These are phyloP conservation scores for Amorpha juglandis DNA, from an alignment of 2,888 invertebrate species.

Conservation along the genomic window DNA sequence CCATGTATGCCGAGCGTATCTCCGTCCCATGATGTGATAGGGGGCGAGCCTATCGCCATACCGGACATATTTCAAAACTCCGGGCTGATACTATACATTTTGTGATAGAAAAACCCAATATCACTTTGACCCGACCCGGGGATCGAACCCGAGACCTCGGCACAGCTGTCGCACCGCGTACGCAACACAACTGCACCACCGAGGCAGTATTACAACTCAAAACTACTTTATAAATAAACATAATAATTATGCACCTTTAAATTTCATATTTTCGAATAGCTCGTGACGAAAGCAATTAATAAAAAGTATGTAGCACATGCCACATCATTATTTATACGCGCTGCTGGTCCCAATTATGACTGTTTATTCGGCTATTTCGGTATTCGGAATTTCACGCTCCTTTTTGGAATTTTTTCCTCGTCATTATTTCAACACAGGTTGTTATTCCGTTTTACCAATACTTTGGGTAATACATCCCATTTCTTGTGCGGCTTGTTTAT, in stretches of 20 bases:
- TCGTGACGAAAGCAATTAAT: slow-evolving; percentile 7
- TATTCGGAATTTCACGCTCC: slow-evolving; percentile 33
- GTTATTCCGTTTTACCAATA: slow-evolving; percentile 30
- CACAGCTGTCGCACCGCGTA: too few species aligned
- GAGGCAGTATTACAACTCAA: too few species aligned
- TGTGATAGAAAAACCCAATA: too few species aligned
- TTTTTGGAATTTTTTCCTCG: slow-evolving; percentile 28
- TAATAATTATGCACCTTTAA: not conserved
- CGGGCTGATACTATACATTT: too few species aligned
- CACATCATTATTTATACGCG: slow-evolving; percentile 40
- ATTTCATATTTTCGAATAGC: not conserved
- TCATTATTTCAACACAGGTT: slow-evolving; percentile 18
- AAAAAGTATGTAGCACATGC: slow-evolving; percentile 41
- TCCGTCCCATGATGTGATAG: too few species aligned
- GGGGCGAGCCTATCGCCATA: too few species aligned
- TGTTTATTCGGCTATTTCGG: slow-evolving; percentile 28
- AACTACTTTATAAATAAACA: not conserved
- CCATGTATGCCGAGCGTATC: too few species aligned
- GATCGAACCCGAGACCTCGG: too few species aligned
- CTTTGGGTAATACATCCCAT: slow-evolving; percentile 29
- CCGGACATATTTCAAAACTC: too few species aligned
- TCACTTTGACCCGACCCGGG: too few species aligned
- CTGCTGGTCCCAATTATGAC: slow-evolving; percentile 39
- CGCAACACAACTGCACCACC: too few species aligned
- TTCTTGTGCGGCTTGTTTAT: slow-evolving; percentile 36